A percentile compares a stretch with the other conserved stretches of the same genome.
Conservation (phyloP, 2,888 invertebrate genomes). For the Seira musarum region DNA sequence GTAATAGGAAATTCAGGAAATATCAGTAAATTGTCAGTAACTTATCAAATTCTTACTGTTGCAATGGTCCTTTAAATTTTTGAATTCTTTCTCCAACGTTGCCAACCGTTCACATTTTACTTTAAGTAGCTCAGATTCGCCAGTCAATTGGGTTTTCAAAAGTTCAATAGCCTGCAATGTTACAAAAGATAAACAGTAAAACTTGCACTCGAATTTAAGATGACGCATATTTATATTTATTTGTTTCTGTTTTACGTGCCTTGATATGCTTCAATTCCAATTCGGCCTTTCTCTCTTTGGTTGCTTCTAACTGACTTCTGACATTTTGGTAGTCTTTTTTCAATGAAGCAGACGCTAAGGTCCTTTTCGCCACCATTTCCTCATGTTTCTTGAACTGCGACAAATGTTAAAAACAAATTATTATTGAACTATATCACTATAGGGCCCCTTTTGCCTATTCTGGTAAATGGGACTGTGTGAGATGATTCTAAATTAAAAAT, state of each 20-base stretch:
- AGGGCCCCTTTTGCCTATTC: not conserved
- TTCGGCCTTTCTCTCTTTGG: constrained; percentile 27
- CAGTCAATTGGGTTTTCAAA: constrained; percentile 16
- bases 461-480: too few species aligned
- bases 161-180: constrained; percentile 12
- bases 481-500: not conserved
- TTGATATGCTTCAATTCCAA: constrained; percentile 26
- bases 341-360: not conserved
- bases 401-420: not conserved
- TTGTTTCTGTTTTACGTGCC: too few species aligned
- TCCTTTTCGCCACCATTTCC: constrained; percentile 27
- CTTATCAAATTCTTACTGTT: constrained; percentile 20
- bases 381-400: constrained; percentile 32
- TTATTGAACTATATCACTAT: not conserved
- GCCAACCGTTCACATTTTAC: not conserved
- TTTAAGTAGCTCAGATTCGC: not conserved
- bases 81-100: not conserved
- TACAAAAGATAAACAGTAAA: not conserved
- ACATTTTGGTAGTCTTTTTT: constrained; percentile 16
- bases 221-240: too few species aligned
- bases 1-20: not conserved
- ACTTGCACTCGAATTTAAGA: not conserved
- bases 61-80: not conserved
- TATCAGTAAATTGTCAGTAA: too few species aligned
- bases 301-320: constrained; percentile 7